These are phyloP conservation scores for Oxyteleia sp. DNA, from an alignment of 2,888 invertebrate species.

Conservation along the genomic window DNA sequence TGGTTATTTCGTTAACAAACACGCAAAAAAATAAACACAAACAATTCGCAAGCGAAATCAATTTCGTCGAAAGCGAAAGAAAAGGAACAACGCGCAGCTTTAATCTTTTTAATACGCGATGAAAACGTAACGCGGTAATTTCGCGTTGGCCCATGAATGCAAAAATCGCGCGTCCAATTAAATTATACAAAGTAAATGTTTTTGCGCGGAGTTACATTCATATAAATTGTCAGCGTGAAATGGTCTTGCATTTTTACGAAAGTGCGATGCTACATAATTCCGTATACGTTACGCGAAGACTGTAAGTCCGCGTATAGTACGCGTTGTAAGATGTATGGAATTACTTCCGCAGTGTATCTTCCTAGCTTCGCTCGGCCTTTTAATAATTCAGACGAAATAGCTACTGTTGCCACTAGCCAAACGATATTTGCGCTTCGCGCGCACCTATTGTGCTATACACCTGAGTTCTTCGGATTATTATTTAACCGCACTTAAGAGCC, in stretches of 20 bases:
- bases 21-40: conserved; percentile 18
- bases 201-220: conserved; percentile 36
- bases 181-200: conserved; percentile 55
- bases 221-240: conserved; percentile 63
- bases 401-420: conserved; percentile 67
- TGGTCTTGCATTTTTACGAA: conserved; percentile 60
- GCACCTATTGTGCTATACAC: conserved; percentile 53
- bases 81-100: background rate
- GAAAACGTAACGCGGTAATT: conserved; percentile 16
- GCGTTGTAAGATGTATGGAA: conserved; percentile 67
- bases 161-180: conserved; percentile 32
- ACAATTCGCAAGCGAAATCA: conserved; percentile 35
- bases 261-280: conserved; percentile 54
- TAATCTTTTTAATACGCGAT: conserved; percentile 21
- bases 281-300: conserved; percentile 43
- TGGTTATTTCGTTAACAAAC: conserved; percentile 38
- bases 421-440: conserved; percentile 64
- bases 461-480: conserved; percentile 68
- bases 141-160: background rate
- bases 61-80: background rate
- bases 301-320: conserved; percentile 52
- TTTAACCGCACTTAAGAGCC: conserved; percentile 65
- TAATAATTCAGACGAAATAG: conserved; percentile 68
- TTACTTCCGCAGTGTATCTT: conserved; percentile 65
- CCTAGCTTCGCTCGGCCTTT: conserved; percentile 54